Evolutionary conservation across 2,797 vertebrate species (phyloP), one percentile per base, ranked within the genome.

Genomic region (Danio tinwini): DNA sequence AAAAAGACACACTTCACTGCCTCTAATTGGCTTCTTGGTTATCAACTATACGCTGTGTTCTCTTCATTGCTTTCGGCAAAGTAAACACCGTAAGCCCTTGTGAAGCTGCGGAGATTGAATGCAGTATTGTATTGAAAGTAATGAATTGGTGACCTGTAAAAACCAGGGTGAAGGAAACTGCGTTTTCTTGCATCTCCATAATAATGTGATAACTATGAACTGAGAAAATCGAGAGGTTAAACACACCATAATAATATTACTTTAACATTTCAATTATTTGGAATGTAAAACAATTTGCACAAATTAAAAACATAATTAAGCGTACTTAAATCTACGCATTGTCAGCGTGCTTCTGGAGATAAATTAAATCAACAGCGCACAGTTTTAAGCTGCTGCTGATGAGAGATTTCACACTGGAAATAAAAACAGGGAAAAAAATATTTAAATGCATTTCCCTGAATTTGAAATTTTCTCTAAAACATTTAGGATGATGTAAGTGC

Each of bases 21-120:
- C 85, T 92, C 91, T 92, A 93, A 94, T 94, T 93, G 92, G 88
- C 82, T 78, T 81, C 86, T 90, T 87, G 87, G 91, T 94, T 93
- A 93, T 93, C 91, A 89, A 73, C 47, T 44, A 62, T 49, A 69
- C 6, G 85, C 90, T 88, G 86, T 91, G 89, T 92, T 91, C 90
- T 90, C 88, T 90, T 85, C 88, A 85, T 84, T 64, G 71, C 74
- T 78, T 62, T 76, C 67, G 42, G 64, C 63, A 40, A 29, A 84
- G 88, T 88, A 89, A 76, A 72, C 88, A 90, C 84, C 71, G 83
- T 87, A 87, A 87, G 62, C 88, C 86, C 90, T 91, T 91, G 92
- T 94, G 92, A 93, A 92, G 91, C 86, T 88, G 86, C 63, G 52
- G 86, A 87, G 83, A 91, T 88, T 89, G 85, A 92, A 91, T 88